A percentile compares a stretch with the other conserved stretches of the same genome.
Evolutionary conservation across 1,140 invertebrate species (phyloP).

Genomic region (Dendroctonus ponderosae): DNA sequence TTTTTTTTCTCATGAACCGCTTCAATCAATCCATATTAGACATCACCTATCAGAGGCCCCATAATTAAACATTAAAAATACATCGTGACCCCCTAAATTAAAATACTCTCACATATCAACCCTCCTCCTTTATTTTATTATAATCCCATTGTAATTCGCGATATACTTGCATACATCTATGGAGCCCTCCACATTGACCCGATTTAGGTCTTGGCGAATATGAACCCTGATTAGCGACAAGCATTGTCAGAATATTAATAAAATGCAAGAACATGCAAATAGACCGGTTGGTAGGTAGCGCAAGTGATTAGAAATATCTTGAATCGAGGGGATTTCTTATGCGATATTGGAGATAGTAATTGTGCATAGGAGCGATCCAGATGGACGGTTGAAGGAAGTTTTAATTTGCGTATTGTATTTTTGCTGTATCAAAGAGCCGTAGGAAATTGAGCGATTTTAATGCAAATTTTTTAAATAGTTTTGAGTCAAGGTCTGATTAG

Average conservation of each 20-base stretch:
- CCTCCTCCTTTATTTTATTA: constrained; percentile 11
- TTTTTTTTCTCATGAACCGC: constrained; percentile 17
- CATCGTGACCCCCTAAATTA: constrained; percentile 15
- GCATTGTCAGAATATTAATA: constrained; percentile 4
- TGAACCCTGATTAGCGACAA: constrained; percentile 9
- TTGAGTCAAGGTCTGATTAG: no score
- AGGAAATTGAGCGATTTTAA: no score
- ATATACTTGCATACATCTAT: background rate
- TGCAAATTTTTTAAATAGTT: no score
- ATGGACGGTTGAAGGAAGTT: no score
- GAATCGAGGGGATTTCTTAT: no score
- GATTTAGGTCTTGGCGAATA: constrained; percentile 3
- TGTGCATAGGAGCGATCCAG: no score
- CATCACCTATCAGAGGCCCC: constrained; percentile 3
- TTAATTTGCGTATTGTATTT: no score
- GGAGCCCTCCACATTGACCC: constrained; percentile 13
- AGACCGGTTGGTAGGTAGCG: constrained; percentile 16
- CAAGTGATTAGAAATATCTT: constrained; percentile 9
- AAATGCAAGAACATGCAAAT: constrained; percentile 20
- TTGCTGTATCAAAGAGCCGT: no score
- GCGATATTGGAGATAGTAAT: no score
- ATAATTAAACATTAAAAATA: constrained; percentile 15
- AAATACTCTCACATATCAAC: constrained; percentile 15
- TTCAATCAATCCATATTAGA: constrained; percentile 18
- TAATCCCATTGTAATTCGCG: constrained; percentile 6